Base-by-base conservation (phyloP, 2,113 vertebrate genomes). In the Gadus chalcogrammus region DNA sequence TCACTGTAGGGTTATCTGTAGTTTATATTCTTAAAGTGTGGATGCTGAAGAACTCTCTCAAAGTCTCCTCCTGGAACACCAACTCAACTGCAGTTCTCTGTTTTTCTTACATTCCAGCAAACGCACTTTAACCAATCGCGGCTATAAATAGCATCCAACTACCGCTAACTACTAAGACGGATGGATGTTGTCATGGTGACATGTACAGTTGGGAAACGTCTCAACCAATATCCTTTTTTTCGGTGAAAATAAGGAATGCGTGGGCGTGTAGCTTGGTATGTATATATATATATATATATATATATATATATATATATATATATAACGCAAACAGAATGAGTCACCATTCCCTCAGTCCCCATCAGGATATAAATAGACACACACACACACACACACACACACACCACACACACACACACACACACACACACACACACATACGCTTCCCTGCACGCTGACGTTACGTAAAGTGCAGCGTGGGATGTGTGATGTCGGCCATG, bases 391-490 rank as follows among this genome's bases (percentile, higher is more conserved):
- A 64, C 28, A 28, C 11, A 64, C 15, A 8, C 64, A 72, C 53
- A 67, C 71, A 48, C 69, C 9, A 64, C 27, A 15, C 64, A 72
- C 27, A 60, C 71, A 72, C 72, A 74, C 52, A 69, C 67, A 74
- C 61, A 74, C 55, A 80, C 77, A 81, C 62, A 72, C 72, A 52
- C 60, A 71, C 58, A 64, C 68, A 70, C 82, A 74, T 77, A 82
- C 67, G 71, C 72, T 77, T 35, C 78, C 82, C 79, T 81, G 83
- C 82, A 74, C 79, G 67, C 75, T 80, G 77, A 61, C 79, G 68
- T 92, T 91, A 88, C 78, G 81, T 91, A 90, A 91, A 83, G 65
- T 4, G 61, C 69, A 68, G 81, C 76, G 88, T 89, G 85, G 89
- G 90, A 78, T 80, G 88, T 72, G 78, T 71, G 79, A 81, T 77